Evolutionary conservation across 2,797 vertebrate genomes (phyloP).

Genomic region (Pangasius larnaudii): DNA sequence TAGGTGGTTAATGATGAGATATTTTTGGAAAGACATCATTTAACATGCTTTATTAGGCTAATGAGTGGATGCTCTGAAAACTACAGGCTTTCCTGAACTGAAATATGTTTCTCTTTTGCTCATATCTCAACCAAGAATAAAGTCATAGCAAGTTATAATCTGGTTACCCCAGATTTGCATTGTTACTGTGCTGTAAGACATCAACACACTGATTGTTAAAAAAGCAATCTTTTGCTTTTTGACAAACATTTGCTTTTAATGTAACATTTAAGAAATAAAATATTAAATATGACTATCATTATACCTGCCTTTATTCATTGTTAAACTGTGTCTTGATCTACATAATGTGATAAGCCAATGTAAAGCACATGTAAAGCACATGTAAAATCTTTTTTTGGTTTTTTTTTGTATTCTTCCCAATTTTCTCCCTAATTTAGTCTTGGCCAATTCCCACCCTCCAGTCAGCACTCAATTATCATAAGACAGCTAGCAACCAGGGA

Average conservation of each 20-base stretch:
- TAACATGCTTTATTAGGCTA: not conserved
- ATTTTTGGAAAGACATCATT: not conserved
- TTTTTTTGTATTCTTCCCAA: too few species aligned
- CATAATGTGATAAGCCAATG: not conserved
- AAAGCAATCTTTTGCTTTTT: not conserved
- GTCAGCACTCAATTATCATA: not conserved
- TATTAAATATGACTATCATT: not conserved
- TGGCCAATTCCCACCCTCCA: not conserved
- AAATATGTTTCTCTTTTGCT: not conserved
- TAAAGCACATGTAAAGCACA: not conserved
- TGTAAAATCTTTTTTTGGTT: not conserved
- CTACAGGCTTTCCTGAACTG: not conserved
- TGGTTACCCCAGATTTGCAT: not conserved
- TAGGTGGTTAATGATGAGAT: not conserved
- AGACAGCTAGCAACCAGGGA: not conserved
- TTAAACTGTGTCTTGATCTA: not conserved
- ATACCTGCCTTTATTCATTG: not conserved
- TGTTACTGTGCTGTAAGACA: not conserved
- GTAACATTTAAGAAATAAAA: not conserved
- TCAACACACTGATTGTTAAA: not conserved
- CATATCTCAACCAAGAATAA: not conserved
- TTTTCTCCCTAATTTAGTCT: not conserved
- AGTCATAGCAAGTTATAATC: not conserved
- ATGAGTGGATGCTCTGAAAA: not conserved
- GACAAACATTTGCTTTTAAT: not conserved